Evolutionary conservation across 2,888 invertebrate species (phyloP), one percentile per base, ranked within the genome.

Genomic region (Pyrrhia umbra): DNA sequence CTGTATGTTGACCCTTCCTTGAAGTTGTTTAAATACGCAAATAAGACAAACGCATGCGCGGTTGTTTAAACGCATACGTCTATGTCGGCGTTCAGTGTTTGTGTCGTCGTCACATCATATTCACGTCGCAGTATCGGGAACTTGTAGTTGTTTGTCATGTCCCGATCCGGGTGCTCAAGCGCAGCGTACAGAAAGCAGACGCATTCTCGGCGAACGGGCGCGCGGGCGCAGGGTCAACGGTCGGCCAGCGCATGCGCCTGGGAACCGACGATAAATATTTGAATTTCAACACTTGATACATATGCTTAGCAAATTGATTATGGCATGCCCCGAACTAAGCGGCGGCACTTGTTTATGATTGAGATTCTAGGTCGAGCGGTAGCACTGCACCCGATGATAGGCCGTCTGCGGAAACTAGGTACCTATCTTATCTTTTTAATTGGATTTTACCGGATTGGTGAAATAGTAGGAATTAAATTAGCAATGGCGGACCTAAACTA

Each of bases 231-330:
- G 92, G 93, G 94, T 95, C 94, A 95, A 95, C 89, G 94, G 92
- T 94, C 94, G 93, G 80, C 82, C 84, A 83, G 89, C 83, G 85
- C 90, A 85, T 88, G 85, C 90, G 90, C 90, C 87, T 94, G 94
- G 90, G 94, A 94, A 94, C 92, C 85, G 72, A 89, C 91, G 90
- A 94, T 95, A 94, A 93, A 94, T 93, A 93, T 94, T 95, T 93
- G 91, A 92, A 93, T 93, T 93, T 93, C 92, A 93, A 93, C 93
- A 94, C 93, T 92, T 92, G 90, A 93, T 92, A 91, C 93, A 94
- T 91, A 92, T 91, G 92, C 91, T 92, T 91, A 92, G 93, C 92
- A 91, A 93, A 94, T 93, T 91, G 91, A 90, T 91, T 91, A 90
- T 89, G 88, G 89, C 86, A 71, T 87, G 88, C 81, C 84, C 88